Evolutionary conservation across 1,140 invertebrate genomes (phyloP).

Genomic region (Drosophila insularis): DNA sequence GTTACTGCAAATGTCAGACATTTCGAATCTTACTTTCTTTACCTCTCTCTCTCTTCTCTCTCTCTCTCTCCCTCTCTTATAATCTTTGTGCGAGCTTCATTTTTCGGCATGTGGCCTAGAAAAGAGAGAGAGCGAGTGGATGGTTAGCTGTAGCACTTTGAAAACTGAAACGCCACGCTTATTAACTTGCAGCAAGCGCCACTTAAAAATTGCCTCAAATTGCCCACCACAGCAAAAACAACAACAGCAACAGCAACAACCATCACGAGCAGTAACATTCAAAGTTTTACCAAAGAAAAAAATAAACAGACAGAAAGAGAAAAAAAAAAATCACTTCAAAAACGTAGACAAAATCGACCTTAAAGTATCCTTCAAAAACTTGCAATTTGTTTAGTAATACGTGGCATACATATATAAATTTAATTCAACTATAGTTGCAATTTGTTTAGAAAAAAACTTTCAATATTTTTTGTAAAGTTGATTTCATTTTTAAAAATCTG

Average conservation of each 20-base stretch:
- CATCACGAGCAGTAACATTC: background rate
- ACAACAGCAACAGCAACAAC: constrained; percentile 11
- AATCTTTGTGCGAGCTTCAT: background rate
- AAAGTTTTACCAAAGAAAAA: constrained; percentile 12
- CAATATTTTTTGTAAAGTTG: too few relatives aligned
- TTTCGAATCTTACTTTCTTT: constrained; percentile 1
- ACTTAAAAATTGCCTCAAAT: constrained; percentile 67
- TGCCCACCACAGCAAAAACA: constrained; percentile 39
- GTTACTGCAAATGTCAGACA: constrained; percentile 10
- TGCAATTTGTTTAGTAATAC: background rate
- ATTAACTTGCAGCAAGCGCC: constrained; percentile 67
- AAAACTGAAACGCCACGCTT: constrained; percentile 69
- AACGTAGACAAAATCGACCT: background rate
- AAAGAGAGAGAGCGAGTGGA: too few relatives aligned
- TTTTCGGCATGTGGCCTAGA: constrained; percentile 25
- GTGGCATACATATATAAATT: too few relatives aligned
- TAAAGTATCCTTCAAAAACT: background rate
- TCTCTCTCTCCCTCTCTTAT: background rate
- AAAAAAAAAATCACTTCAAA: constrained; percentile 12
- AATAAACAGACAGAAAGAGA: constrained; percentile 13
- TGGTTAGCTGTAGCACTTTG: constrained; percentile 31
- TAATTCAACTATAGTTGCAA: too few relatives aligned
- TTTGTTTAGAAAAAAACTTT: too few relatives aligned
- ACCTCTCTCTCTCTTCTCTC: background rate
- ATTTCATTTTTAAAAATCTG: too few relatives aligned